A percentile compares a stretch with the other conserved stretches of the same genome.
phyloP scores from a whole-genome alignment of 2,888 invertebrate species.

The Agriotes lineatus region DNA sequence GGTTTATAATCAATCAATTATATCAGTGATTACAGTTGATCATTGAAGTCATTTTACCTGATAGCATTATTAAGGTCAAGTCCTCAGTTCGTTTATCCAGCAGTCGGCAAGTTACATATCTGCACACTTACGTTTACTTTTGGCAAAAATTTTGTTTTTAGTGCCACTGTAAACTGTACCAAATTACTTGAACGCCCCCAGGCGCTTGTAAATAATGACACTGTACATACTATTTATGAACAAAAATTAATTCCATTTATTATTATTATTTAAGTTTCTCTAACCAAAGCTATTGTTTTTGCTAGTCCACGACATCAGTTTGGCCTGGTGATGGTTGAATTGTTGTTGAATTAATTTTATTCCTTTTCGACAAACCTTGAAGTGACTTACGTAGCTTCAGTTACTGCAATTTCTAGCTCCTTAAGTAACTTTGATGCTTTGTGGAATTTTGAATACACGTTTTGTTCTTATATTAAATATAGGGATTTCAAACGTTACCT shows the following conservation, averaged over 20 bases:
- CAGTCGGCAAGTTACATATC: constrained; percentile 67
- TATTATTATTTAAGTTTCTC: constrained; percentile 45
- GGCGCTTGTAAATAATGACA: constrained; percentile 47
- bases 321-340: not conserved
- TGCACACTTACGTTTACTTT: constrained; percentile 61
- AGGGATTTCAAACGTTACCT: constrained; percentile 35
- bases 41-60: constrained; percentile 60
- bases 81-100: constrained; percentile 63
- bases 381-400: constrained; percentile 1
- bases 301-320: constrained; percentile 58
- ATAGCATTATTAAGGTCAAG: constrained; percentile 60
- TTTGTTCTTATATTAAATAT: constrained; percentile 46
- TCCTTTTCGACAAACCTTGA: not conserved
- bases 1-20: constrained; percentile 63
- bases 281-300: constrained; percentile 64
- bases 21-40: constrained; percentile 60
- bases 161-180: constrained; percentile 65
- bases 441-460: not conserved
- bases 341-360: not conserved
- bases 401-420: not conserved
- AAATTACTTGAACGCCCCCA: constrained; percentile 45
- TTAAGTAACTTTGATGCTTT: constrained; percentile 13
- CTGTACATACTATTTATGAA: constrained; percentile 37
- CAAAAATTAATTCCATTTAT: constrained; percentile 23
- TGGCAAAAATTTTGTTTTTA: constrained; percentile 56